Percentiles rank a stretch among this genome's conserved stretches.
phyloP scores from a whole-genome alignment of 2,888 invertebrate species.

The Bruchidius siliquastri region DNA sequence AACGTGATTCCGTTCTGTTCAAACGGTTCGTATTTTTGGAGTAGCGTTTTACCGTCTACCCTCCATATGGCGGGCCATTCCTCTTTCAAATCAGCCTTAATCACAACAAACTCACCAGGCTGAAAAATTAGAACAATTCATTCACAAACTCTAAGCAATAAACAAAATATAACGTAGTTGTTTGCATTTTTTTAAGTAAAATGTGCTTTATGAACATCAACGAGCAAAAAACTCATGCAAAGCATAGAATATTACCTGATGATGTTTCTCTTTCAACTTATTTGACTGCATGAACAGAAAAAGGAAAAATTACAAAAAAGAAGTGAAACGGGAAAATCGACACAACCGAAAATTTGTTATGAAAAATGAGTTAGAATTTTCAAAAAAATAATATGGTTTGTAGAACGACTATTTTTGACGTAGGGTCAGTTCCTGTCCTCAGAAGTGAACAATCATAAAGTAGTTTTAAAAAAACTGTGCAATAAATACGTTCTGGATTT shows the following conservation, averaged over 20 bases:
- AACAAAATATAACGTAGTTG: too few relatives aligned
- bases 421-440: too few relatives aligned
- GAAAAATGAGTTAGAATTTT: too few relatives aligned
- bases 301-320: constrained; percentile 5
- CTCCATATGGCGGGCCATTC: constrained; percentile 89
- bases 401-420: too few relatives aligned
- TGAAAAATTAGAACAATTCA: constrained; percentile 47
- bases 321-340: neutral
- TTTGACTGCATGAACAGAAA: constrained; percentile 30
- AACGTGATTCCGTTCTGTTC: constrained; percentile 76
- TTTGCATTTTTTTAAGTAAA: too few relatives aligned
- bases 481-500: too few relatives aligned
- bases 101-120: constrained; percentile 85
- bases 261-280: constrained; percentile 37
- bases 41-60: constrained; percentile 77
- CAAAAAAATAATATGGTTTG: too few relatives aligned
- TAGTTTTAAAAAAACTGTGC: too few relatives aligned
- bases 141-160: neutral
- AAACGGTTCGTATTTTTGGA: constrained; percentile 80
- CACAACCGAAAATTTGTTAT: too few relatives aligned
- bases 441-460: too few relatives aligned
- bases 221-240: neutral
- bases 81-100: constrained; percentile 74
- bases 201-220: neutral
- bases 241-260: constrained; percentile 28